A percentile compares a stretch with the other conserved stretches of the same genome.
Evolutionary conservation across 2,797 vertebrate genomes (phyloP).

Genomic region (Hyperoplus immaculatus): DNA sequence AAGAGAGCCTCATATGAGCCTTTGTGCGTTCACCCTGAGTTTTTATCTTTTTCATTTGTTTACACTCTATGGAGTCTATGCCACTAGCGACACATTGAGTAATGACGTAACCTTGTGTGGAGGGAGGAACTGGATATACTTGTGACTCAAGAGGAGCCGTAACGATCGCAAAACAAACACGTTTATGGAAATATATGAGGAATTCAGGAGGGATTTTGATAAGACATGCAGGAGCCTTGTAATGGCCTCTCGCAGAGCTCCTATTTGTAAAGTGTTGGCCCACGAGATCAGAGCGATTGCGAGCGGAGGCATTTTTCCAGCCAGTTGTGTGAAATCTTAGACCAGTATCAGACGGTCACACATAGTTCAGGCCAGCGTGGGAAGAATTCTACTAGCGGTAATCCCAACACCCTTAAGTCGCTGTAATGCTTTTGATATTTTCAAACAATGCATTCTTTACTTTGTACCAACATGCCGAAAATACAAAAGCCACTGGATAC

Average conservation of each 20-base stretch:
- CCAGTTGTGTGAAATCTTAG: constrained; percentile 35
- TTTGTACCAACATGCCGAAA: not conserved
- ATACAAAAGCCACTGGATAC: not conserved
- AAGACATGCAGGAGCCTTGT: not conserved
- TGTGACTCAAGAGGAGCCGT: not conserved
- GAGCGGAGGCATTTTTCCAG: constrained; percentile 24
- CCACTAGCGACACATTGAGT: too few relatives aligned
- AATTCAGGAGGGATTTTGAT: not conserved
- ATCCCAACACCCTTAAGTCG: constrained; percentile 28
- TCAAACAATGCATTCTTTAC: not conserved
- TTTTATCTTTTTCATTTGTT: not conserved
- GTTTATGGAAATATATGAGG: not conserved
- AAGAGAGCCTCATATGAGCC: constrained; percentile 10
- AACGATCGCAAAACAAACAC: not conserved
- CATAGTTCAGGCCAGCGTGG: constrained; percentile 16
- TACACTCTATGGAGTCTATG: too few relatives aligned
- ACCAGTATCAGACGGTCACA: constrained; percentile 24
- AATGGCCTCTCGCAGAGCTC: not conserved
- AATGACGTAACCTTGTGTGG: too few relatives aligned
- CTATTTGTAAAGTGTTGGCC: constrained; percentile 13
- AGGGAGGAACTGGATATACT: not conserved
- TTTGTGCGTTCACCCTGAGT: not conserved
- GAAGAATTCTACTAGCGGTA: constrained; percentile 26
- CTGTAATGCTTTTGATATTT: not conserved
- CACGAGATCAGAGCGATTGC: not conserved